Conservation (phyloP, 2,888 invertebrate genomes). For the Leptinotarsa juncta region DNA sequence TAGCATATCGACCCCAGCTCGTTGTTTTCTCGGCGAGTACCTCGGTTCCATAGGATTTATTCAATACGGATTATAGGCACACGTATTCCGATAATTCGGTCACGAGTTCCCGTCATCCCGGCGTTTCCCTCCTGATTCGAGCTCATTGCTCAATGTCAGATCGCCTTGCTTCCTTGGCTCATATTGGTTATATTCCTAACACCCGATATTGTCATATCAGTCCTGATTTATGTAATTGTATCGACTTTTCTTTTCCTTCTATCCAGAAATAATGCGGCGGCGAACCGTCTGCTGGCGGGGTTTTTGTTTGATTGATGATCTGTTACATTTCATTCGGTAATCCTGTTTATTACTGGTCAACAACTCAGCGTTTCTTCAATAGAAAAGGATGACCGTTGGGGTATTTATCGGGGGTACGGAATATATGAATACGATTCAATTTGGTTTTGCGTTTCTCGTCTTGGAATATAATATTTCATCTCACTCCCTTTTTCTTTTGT, state of each 20-base stretch:
- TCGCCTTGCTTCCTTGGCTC: conserved; percentile 56
- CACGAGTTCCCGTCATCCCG: conserved; percentile 52
- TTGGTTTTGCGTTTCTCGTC: not conserved
- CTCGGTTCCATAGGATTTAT: conserved; percentile 43
- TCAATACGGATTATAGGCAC: conserved; percentile 50
- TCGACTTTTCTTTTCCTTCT: conserved; percentile 59
- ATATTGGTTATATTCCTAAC: conserved; percentile 63
- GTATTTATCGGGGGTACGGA: conserved; percentile 8
- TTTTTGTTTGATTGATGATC: conserved; percentile 53
- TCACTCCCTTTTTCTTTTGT: no score
- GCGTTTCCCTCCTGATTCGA: conserved; percentile 39
- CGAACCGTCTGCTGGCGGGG: conserved; percentile 17
- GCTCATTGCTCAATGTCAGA: conserved; percentile 56
- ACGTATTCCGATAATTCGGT: conserved; percentile 56
- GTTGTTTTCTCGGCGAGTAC: conserved; percentile 17
- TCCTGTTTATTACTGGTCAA: conserved; percentile 55
- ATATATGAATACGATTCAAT: conserved; percentile 11
- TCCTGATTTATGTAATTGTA: conserved; percentile 65
- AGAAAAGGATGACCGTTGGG: conserved; percentile 15
- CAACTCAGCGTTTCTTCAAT: conserved; percentile 45
- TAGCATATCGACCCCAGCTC: conserved; percentile 11
- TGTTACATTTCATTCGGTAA: conserved; percentile 49
- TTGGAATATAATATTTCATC: no score
- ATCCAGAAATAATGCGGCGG: conserved; percentile 38
- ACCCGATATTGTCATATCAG: conserved; percentile 63